Evolutionary conservation across 2,888 invertebrate species (phyloP).

Genomic region (Calephelis perditalis): DNA sequence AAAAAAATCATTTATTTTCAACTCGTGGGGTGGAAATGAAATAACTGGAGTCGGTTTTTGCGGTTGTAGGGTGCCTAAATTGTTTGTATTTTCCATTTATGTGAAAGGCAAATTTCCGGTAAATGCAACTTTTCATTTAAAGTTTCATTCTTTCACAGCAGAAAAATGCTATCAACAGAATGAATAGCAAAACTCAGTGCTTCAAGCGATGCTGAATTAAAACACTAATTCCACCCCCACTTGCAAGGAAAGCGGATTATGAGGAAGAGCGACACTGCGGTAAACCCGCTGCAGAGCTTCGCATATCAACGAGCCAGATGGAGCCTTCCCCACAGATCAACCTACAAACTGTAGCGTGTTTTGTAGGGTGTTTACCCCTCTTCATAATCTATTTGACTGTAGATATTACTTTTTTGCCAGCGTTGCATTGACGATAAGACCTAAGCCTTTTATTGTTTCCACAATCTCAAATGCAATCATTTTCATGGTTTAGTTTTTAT

Average conservation of each 20-base stretch:
- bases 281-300: constrained; percentile 27
- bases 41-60: no score
- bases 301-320: constrained; percentile 33
- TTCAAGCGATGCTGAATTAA: constrained; percentile 27
- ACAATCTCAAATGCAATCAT: no score
- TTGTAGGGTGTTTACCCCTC: constrained; percentile 8
- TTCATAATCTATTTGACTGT: constrained; percentile 9
- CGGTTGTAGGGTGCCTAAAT: no score
- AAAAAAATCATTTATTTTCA: no score
- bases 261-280: constrained; percentile 29
- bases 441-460: background rate
- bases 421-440: constrained; percentile 1
- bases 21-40: no score
- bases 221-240: constrained; percentile 31
- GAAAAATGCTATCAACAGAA: constrained; percentile 17
- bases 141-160: constrained; percentile 2
- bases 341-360: constrained; percentile 13
- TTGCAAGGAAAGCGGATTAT: constrained; percentile 34
- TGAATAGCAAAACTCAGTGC: constrained; percentile 15
- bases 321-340: constrained; percentile 20
- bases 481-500: no score
- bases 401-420: constrained; percentile 7
- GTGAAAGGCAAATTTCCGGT: constrained; percentile 1
- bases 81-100: background rate
- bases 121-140: background rate